Percentiles rank a stretch among this genome's conserved stretches.
These are phyloP conservation scores for Cheilinus undulatus DNA, from an alignment of 2,113 vertebrate genomes.

Conservation along the genomic window DNA sequence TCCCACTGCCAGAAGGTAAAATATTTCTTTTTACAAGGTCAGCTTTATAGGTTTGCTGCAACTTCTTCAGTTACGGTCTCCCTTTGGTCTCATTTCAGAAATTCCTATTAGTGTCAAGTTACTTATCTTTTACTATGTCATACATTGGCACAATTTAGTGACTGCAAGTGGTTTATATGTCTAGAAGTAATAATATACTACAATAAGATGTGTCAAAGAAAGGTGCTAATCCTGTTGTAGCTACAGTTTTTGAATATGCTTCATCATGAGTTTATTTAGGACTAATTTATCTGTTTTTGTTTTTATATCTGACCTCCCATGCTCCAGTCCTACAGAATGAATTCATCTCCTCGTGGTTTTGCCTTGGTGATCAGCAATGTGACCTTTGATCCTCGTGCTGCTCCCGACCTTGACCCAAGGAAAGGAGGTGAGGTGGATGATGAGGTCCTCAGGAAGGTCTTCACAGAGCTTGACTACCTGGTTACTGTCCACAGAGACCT, in stretches of 20 bases:
- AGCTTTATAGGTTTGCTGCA: not conserved
- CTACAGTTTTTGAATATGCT: not conserved
- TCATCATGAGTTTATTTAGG: not conserved
- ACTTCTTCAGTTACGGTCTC: not conserved
- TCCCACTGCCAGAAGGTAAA: constrained; percentile 87
- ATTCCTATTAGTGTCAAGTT: not conserved
- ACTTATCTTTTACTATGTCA: not conserved
- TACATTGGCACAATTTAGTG: not conserved
- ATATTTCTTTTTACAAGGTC: constrained; percentile 1
- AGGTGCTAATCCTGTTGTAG: not conserved
- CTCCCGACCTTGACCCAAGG: constrained; percentile 88
- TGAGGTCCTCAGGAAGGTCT: constrained; percentile 86
- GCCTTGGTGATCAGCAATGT: constrained; percentile 95
- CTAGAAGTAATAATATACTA: not conserved
- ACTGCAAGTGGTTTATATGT: not conserved
- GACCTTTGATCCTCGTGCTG: constrained; percentile 83
- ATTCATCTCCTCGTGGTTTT: constrained; percentile 88
- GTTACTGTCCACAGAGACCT: constrained; percentile 85
- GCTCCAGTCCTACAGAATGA: constrained; percentile 90
- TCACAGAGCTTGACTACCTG: constrained; percentile 89
- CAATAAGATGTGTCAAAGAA: too few relatives aligned
- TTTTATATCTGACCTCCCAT: not conserved
- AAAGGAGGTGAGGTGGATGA: constrained; percentile 94
- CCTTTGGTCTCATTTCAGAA: not conserved
- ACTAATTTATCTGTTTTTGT: not conserved